A percentile compares a stretch with the other conserved stretches of the same genome.
phyloP scores from a whole-genome alignment of 2,113 vertebrate species.

The Promerops cafer region DNA sequence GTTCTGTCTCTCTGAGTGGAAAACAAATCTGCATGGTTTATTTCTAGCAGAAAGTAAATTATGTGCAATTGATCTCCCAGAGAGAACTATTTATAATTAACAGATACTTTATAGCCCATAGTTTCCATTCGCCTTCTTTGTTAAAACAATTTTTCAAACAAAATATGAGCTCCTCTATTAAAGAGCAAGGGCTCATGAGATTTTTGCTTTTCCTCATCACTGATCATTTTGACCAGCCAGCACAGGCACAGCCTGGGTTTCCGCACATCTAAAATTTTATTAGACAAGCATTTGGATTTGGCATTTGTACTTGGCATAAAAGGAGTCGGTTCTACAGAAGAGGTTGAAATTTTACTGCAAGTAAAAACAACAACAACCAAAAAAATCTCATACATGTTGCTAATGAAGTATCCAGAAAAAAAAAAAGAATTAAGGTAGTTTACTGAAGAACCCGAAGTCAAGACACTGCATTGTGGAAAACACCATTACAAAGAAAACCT shows the following conservation, averaged over 20 bases:
- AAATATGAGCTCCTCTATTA: neutral
- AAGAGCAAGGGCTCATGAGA: neutral
- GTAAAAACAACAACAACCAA: neutral
- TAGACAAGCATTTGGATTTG: neutral
- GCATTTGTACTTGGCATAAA: neutral
- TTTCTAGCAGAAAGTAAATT: neutral
- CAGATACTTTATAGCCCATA: neutral
- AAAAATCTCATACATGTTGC: accelerated
- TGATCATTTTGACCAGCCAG: neutral
- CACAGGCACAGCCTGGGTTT: neutral
- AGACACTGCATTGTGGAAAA: neutral
- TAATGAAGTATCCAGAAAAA: neutral
- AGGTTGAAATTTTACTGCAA: neutral
- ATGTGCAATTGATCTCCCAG: neutral
- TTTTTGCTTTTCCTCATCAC: neutral
- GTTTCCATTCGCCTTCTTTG: neutral
- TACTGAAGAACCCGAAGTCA: neutral
- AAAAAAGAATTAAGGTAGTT: neutral
- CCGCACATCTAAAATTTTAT: neutral
- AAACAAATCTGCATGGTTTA: neutral
- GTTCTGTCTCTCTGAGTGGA: neutral
- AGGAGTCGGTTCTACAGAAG: neutral
- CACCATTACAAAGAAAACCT: neutral
- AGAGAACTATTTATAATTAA: neutral
- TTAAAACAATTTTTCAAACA: neutral